Percentiles rank a stretch among this genome's conserved stretches.
Evolutionary conservation across 2,797 vertebrate species (phyloP).

Genomic region (Chelmon rostratus): DNA sequence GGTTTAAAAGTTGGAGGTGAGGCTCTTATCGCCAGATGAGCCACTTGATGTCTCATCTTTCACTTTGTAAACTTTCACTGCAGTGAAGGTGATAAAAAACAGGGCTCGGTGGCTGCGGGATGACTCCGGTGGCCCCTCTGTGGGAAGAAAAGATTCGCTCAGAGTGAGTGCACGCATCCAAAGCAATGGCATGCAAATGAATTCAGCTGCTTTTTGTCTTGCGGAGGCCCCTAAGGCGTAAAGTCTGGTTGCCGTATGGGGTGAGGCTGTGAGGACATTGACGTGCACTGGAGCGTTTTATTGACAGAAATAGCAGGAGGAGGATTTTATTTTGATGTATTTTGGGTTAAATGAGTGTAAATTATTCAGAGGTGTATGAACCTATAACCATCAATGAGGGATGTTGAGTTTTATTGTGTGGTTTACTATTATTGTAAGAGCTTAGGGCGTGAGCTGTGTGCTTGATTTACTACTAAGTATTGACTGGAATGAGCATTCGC

Average conservation of each 20-base stretch:
- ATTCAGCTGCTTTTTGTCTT: constrained; percentile 76
- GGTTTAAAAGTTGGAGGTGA: constrained; percentile 83
- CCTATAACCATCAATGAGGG: constrained; percentile 60
- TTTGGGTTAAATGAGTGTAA: constrained; percentile 77
- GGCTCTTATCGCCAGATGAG: constrained; percentile 77
- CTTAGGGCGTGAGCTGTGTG: constrained; percentile 48
- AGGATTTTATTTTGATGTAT: constrained; percentile 81
- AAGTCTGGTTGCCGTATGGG: constrained; percentile 79
- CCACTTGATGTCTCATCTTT: constrained; percentile 76
- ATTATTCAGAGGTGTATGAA: constrained; percentile 83
- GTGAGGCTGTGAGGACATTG: constrained; percentile 68
- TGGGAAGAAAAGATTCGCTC: constrained; percentile 60
- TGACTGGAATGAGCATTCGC: constrained; percentile 50
- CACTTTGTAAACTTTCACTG: constrained; percentile 79
- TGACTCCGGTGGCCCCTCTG: constrained; percentile 59
- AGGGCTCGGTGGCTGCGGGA: constrained; percentile 32
- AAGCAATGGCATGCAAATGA: constrained; percentile 78
- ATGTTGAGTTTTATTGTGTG: constrained; percentile 66
- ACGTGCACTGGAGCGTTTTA: constrained; percentile 76
- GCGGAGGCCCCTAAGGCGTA: constrained; percentile 67
- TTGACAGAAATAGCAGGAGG: constrained; percentile 70
- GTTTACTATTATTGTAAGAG: constrained; percentile 77
- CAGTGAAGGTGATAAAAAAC: constrained; percentile 61
- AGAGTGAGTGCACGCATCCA: constrained; percentile 37
- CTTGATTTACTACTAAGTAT: constrained; percentile 70